Percentiles rank a stretch among this genome's conserved stretches.
phyloP scores from a whole-genome alignment of 2,113 vertebrate species.

The Cebus imitator region DNA sequence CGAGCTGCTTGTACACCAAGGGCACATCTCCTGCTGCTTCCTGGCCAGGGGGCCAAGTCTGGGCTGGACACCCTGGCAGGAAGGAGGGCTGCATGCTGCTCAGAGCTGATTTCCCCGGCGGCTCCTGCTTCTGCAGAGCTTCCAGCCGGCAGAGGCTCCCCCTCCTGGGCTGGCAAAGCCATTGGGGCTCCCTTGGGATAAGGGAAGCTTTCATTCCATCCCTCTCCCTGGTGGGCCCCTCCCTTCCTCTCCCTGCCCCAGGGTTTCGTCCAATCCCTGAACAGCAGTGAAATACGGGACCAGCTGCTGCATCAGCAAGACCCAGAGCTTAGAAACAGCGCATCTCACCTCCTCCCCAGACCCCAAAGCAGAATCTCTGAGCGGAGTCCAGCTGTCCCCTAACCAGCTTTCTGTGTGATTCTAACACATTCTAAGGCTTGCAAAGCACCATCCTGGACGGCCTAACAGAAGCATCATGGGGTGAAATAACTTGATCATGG shows the following conservation, averaged over 20 bases:
- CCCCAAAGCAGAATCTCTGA: not conserved
- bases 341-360: not conserved
- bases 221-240: not conserved
- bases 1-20: accelerated
- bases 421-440: not conserved
- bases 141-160: not conserved
- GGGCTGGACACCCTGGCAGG: not conserved
- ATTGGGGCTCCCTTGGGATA: not conserved
- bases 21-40: not conserved
- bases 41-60: not conserved
- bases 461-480: not conserved
- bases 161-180: not conserved
- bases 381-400: not conserved
- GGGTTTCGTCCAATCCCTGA: not conserved
- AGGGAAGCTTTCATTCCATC: not conserved
- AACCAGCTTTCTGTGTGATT: not conserved
- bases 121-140: not conserved
- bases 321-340: accelerated
- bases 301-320: not conserved
- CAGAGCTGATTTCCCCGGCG: accelerated
- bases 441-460: accelerated
- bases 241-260: not conserved
- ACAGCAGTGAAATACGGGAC: not conserved
- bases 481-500: accelerated
- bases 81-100: not conserved